Conservation (phyloP, 2,888 invertebrate genomes). For the Acrobasis consociella region DNA sequence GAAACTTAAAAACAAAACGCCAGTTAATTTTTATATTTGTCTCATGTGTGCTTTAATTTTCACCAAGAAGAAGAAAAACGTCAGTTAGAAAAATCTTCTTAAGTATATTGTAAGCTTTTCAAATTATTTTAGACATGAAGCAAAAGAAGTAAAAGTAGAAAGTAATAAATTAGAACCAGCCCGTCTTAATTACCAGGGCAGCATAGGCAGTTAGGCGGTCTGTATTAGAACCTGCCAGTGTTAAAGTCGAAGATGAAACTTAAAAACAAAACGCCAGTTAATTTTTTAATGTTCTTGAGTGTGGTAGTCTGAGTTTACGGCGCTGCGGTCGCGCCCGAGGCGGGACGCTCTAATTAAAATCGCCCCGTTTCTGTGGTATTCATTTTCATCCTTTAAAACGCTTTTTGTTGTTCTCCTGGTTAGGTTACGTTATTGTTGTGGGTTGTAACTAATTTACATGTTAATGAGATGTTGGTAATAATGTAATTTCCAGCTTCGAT, state of each 20-base stretch:
- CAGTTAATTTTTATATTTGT: constrained; percentile 51
- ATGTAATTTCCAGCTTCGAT: constrained; percentile 46
- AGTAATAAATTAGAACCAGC: constrained; percentile 8
- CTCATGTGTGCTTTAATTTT: too few species aligned
- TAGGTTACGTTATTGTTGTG: constrained; percentile 73
- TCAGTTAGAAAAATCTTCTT: too few species aligned
- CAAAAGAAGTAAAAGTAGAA: constrained; percentile 22
- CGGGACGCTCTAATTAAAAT: constrained; percentile 77
- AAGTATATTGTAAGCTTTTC: too few species aligned
- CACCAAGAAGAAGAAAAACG: too few species aligned
- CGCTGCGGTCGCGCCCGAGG: constrained; percentile 69
- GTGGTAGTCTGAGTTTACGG: constrained; percentile 37
- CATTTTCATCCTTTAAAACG: constrained; percentile 75
- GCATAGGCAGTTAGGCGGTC: constrained; percentile 13
- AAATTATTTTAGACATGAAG: not conserved
- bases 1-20: constrained; percentile 44
- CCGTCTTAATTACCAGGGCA: constrained; percentile 19
- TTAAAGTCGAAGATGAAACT: constrained; percentile 31
- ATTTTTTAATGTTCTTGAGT: constrained; percentile 48
- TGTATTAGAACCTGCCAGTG: constrained; percentile 14
- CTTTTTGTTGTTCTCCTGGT: constrained; percentile 72
- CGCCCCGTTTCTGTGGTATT: constrained; percentile 74
- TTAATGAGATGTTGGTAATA: constrained; percentile 69
- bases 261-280: constrained; percentile 48
- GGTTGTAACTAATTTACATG: constrained; percentile 78